phyloP scores from a whole-genome alignment of 2,797 vertebrate species.

The Sebastiscus albofasciatus region DNA sequence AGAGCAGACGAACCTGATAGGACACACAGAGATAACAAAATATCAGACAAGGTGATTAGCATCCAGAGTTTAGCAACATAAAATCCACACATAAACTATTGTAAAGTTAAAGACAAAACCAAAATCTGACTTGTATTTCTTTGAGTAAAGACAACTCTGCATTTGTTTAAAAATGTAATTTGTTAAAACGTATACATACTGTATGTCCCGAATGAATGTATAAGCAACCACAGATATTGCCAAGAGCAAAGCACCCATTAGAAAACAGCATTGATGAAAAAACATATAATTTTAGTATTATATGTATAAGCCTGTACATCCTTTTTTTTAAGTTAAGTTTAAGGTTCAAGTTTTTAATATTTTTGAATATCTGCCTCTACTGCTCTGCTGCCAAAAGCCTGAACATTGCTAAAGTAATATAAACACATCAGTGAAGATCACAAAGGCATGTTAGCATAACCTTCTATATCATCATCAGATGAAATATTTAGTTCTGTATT shows the following conservation, averaged over 20 bases:
- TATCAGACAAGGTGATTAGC: background rate
- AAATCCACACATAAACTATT: background rate
- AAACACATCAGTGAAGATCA: background rate
- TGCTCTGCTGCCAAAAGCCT: background rate
- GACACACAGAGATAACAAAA: background rate
- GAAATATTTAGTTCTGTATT: background rate
- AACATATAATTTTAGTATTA: too few relatives aligned
- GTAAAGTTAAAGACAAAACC: background rate
- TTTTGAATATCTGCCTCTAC: background rate
- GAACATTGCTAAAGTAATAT: background rate
- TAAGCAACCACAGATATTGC: background rate
- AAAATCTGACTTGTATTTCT: background rate
- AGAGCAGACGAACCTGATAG: constrained; percentile 66
- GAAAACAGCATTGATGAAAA: background rate
- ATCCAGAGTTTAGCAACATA: background rate
- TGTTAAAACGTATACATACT: background rate
- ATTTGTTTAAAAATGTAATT: background rate
- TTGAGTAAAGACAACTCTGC: background rate
- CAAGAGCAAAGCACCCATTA: background rate
- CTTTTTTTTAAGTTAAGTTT: too few relatives aligned
- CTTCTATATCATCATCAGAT: background rate
- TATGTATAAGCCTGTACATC: background rate
- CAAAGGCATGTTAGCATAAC: background rate
- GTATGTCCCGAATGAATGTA: background rate
- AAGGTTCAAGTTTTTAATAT: background rate